Evolutionary conservation across 2,113 vertebrate genomes (phyloP).

Genomic region (Ptilorrhoa leucosticta): DNA sequence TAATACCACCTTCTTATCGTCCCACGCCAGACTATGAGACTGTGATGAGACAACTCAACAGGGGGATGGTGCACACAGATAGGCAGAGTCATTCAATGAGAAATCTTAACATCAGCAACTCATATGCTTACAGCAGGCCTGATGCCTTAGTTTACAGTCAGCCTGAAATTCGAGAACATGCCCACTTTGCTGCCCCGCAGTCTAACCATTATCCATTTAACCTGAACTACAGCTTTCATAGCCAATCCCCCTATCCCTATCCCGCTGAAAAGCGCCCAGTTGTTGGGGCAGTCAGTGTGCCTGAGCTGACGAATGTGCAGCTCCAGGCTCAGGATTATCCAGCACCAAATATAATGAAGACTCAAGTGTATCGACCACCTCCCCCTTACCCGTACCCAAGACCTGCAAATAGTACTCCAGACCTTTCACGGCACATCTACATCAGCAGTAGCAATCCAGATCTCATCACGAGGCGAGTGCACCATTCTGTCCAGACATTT

Average conservation of each 20-base stretch:
- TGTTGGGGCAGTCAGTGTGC: conserved; percentile 93
- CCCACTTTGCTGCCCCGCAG: conserved; percentile 66
- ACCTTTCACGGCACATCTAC: conserved; percentile 90
- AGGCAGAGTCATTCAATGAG: conserved; percentile 93
- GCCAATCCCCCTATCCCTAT: conserved; percentile 87
- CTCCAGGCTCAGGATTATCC: conserved; percentile 94
- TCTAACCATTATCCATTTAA: conserved; percentile 83
- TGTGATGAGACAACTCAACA: conserved; percentile 91
- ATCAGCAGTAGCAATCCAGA: conserved; percentile 96
- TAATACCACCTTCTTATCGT: conserved; percentile 94
- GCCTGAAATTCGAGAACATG: conserved; percentile 92
- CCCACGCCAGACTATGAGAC: conserved; percentile 96
- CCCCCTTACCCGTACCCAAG: conserved; percentile 90
- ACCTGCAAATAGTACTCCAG: conserved; percentile 95
- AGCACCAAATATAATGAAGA: conserved; percentile 91
- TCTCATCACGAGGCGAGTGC: conserved; percentile 89
- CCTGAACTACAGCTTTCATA: conserved; percentile 91
- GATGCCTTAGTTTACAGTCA: conserved; percentile 97
- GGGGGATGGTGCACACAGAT: conserved; percentile 76
- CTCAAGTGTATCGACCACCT: conserved; percentile 92
- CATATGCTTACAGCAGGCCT: conserved; percentile 90
- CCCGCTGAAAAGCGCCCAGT: conserved; percentile 85
- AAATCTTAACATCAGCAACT: conserved; percentile 91
- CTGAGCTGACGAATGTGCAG: conserved; percentile 93
- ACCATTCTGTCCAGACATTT: conserved; percentile 97